A percentile compares a stretch with the other conserved stretches of the same genome.
Evolutionary conservation across 2,113 vertebrate genomes (phyloP).

Genomic region (Corynorhinus townsendii): DNA sequence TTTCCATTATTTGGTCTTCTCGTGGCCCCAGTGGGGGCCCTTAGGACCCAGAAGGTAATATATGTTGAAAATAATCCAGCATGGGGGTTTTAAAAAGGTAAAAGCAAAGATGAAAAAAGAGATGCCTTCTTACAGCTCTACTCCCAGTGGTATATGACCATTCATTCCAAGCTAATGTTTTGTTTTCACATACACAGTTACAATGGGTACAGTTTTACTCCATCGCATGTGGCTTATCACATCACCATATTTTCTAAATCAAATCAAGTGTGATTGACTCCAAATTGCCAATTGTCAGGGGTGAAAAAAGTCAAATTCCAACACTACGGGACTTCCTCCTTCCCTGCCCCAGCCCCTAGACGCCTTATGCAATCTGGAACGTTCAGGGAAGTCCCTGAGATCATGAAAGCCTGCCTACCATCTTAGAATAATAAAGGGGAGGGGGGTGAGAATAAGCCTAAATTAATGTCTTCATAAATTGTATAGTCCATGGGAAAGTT

Average conservation of each 20-base stretch:
- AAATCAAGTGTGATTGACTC: slow-evolving; percentile 22
- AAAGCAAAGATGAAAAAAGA: neutral
- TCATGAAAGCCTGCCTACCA: neutral
- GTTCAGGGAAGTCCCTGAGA: neutral
- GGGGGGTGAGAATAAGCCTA: neutral
- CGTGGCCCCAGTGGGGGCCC: neutral
- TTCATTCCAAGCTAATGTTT: neutral
- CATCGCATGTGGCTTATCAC: neutral
- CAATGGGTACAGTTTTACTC: neutral
- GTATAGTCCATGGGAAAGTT: neutral
- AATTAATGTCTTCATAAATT: neutral
- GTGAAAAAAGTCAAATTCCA: neutral
- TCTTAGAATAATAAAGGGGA: neutral
- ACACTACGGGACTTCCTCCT: neutral
- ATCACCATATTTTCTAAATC: slow-evolving; percentile 19
- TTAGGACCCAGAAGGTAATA: neutral
- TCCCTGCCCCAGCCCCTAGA: neutral
- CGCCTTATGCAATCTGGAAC: neutral
- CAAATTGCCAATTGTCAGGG: neutral
- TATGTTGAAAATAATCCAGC: neutral
- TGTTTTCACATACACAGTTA: neutral
- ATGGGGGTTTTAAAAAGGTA: neutral
- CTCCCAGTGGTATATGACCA: neutral
- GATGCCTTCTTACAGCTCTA: neutral
- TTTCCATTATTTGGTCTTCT: neutral